Conservation (phyloP, 2,113 vertebrate species). For the Hirundichthys speculiger region DNA sequence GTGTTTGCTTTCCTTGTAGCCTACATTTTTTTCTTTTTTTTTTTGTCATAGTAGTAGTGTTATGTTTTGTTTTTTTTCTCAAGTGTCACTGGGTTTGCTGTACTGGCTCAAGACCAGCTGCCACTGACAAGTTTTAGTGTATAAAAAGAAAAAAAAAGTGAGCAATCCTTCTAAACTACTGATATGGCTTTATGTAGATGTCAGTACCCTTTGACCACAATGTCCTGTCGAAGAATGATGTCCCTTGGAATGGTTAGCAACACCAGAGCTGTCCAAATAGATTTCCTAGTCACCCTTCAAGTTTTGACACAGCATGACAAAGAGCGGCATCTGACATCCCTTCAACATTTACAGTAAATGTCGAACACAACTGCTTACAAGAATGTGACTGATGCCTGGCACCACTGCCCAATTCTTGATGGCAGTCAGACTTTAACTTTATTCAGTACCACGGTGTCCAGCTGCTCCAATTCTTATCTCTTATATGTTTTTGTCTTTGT, state of each 20-base stretch:
- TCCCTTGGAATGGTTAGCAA: slow-evolving; percentile 66
- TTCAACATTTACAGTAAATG: slow-evolving; percentile 53
- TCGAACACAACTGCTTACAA: slow-evolving; percentile 50
- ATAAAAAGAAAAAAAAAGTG: slow-evolving; percentile 33
- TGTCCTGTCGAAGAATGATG: slow-evolving; percentile 49
- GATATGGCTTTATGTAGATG: slow-evolving; percentile 44
- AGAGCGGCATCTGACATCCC: slow-evolving; percentile 64
- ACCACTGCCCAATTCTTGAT: slow-evolving; percentile 6
- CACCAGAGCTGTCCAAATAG: slow-evolving; percentile 70
- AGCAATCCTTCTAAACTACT: slow-evolving; percentile 52
- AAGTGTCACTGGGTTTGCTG: not conserved
- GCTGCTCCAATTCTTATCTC: slow-evolving; percentile 16
- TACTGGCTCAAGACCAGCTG: slow-evolving; percentile 19
- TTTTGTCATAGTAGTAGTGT: no score
- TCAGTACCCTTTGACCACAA: slow-evolving; percentile 47
- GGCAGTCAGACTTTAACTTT: slow-evolving; percentile 10
- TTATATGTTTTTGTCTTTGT: slow-evolving; percentile 1
- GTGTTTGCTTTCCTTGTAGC: not conserved
- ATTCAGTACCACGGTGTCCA: slow-evolving; percentile 3
- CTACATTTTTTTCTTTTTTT: not conserved
- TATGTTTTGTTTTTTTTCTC: not conserved
- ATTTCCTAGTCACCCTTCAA: slow-evolving; percentile 61
- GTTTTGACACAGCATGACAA: slow-evolving; percentile 58
- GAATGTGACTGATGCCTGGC: slow-evolving; percentile 35
- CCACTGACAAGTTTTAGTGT: slow-evolving; percentile 42